phyloP scores from a whole-genome alignment of 2,113 vertebrate species.

The Pelecanoides urinatrix region DNA sequence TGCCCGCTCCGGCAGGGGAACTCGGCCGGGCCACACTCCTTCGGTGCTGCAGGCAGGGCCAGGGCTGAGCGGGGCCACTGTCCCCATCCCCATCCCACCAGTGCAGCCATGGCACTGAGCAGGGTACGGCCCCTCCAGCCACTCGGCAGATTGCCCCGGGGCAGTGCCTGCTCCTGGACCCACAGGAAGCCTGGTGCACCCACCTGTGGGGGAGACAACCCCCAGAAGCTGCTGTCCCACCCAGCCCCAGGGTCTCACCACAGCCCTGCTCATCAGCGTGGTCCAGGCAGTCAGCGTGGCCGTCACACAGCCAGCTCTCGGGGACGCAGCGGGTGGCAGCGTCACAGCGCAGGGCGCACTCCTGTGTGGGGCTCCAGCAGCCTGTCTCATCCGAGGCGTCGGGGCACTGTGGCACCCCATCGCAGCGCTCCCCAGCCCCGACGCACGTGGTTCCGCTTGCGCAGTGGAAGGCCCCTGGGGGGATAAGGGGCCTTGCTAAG shows the following conservation, averaged over 20 bases:
- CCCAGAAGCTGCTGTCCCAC: neutral
- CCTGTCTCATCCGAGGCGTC: constrained; percentile 82
- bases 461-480: constrained; percentile 78
- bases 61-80: neutral
- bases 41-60: constrained; percentile 44
- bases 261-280: constrained; percentile 79
- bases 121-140: neutral
- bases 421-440: constrained; percentile 69
- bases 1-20: constrained; percentile 83
- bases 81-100: neutral
- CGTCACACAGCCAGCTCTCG: constrained; percentile 82
- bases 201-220: neutral
- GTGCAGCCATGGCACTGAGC: neutral
- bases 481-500: neutral
- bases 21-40: constrained; percentile 60
- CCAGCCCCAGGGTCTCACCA: constrained; percentile 60
- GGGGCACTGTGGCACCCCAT: constrained; percentile 78
- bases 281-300: constrained; percentile 84
- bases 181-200: neutral
- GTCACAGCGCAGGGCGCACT: constrained; percentile 80
- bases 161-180: neutral
- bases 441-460: constrained; percentile 74
- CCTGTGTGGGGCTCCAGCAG: constrained; percentile 72
- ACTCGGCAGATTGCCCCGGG: neutral
- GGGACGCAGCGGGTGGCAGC: constrained; percentile 79